A percentile compares a stretch with the other conserved stretches of the same genome.
Evolutionary conservation across 2,113 vertebrate species (phyloP).

Genomic region (Neogobius melanostomus): DNA sequence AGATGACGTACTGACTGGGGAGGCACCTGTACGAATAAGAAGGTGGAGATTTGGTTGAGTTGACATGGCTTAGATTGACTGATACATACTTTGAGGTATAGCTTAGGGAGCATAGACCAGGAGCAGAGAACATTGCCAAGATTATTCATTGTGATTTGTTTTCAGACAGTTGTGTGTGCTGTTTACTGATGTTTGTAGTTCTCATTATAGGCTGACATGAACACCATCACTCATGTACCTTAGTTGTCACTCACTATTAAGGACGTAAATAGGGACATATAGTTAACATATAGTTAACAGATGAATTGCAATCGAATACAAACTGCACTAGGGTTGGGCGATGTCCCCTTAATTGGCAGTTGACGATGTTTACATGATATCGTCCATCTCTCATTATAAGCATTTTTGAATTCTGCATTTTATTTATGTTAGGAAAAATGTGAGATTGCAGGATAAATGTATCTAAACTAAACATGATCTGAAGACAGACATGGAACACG

Average conservation of each 20-base stretch:
- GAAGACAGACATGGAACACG: too few species aligned
- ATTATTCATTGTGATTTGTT: slow-evolving; percentile 25
- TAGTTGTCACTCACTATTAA: background rate
- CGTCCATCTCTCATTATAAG: too few species aligned
- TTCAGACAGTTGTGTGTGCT: slow-evolving; percentile 1
- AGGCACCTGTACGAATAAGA: slow-evolving; percentile 1
- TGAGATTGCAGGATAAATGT: too few species aligned
- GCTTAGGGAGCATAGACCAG: background rate
- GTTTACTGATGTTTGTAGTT: slow-evolving; percentile 6
- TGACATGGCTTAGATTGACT: slow-evolving; percentile 11
- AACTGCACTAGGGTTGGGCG: too few species aligned
- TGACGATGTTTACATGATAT: too few species aligned
- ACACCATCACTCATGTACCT: slow-evolving; percentile 15
- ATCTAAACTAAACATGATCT: too few species aligned
- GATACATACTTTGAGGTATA: slow-evolving; percentile 8
- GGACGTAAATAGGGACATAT: too few species aligned
- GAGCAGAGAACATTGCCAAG: slow-evolving; percentile 17
- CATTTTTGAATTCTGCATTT: too few species aligned
- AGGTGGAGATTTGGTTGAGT: background rate
- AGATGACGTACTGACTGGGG: slow-evolving; percentile 5
- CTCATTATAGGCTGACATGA: slow-evolving; percentile 26
- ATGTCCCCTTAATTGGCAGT: too few species aligned
- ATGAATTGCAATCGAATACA: too few species aligned
- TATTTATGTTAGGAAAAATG: too few species aligned
- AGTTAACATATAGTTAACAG: too few species aligned